Base-by-base conservation (phyloP, 2,113 vertebrate species). In the Nerophis ophidion region DNA sequence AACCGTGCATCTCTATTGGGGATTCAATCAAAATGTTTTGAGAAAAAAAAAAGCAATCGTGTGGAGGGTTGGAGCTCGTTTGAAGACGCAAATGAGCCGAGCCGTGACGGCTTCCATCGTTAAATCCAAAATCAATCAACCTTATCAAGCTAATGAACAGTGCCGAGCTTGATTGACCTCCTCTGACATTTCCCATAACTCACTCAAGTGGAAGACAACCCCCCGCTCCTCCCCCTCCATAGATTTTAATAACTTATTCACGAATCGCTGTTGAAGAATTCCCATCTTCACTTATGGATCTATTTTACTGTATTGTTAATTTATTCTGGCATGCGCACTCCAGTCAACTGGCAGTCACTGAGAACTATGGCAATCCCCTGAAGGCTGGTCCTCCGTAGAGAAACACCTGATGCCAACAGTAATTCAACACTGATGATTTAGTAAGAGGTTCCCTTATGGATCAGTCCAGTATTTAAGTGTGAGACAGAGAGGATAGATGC, bases 151-250 rank as follows among this genome's bases (percentile, higher is more conserved):
- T 19, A 13, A 56, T 56, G 40, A 44, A 44, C 40, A 44, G 40
- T 12, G 16, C 38, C 38, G 35, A 55, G 52, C 52, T 55, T 38
- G 53, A 56, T 9, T 16, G 53, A 56, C 52, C 52, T 54, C 52
- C 34, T 38, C 52, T n/a, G 35, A 38, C 52, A 38, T 14, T 9
- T 36, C 4, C 35, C 34, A 38, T 54, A 36, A 54, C 34, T 54
- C 52, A 38, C n/a, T 38, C 33, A 40, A 40, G 8, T 0, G 38
- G 38, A 1, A 40, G 38, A 40, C 38, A 40, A 15, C 7, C 34
- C 8, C 8, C 8, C 13, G 4, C 51, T 4, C 19, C 48, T 10
- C 9, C 26, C 8, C 12, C 26, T 13, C 26, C 2, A 26, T 4
- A 26, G 1, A 14, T 34, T 52, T 33, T 13, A 55, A 38, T 55